These are phyloP conservation scores for Copsychus sechellarum DNA, from an alignment of 2,113 vertebrate genomes.

Conservation along the genomic window DNA sequence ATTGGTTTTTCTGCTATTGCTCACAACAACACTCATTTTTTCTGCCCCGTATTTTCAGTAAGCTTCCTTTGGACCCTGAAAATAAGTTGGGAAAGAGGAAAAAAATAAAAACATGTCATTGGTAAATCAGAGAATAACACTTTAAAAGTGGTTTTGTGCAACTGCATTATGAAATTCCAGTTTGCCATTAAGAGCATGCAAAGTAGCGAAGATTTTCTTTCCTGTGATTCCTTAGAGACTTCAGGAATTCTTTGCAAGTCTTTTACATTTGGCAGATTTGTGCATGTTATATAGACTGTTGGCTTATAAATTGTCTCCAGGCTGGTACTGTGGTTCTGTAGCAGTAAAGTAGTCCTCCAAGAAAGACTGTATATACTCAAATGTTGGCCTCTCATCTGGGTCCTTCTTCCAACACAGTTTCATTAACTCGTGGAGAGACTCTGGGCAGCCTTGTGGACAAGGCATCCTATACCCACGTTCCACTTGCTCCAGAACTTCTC, in stretches of 20 bases:
- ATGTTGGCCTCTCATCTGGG: constrained; percentile 94
- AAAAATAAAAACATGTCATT: constrained; percentile 62
- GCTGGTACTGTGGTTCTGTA: constrained; percentile 97
- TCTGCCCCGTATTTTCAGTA: constrained; percentile 17
- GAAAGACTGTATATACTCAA: constrained; percentile 96
- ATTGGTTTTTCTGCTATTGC: not conserved
- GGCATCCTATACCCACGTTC: constrained; percentile 95
- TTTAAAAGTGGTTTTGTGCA: constrained; percentile 83
- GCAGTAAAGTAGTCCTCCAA: constrained; percentile 97
- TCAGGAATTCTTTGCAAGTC: constrained; percentile 70
- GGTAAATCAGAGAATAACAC: constrained; percentile 75
- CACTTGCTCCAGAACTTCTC: constrained; percentile 94
- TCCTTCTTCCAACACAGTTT: constrained; percentile 96
- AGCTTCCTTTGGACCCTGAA: constrained; percentile 77
- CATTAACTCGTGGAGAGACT: constrained; percentile 95
- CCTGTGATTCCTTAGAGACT: constrained; percentile 67
- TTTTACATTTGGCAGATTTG: constrained; percentile 77
- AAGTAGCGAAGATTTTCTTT: constrained; percentile 72
- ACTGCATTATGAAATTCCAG: constrained; percentile 79
- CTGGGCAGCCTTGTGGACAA: constrained; percentile 92
- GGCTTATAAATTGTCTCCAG: constrained; percentile 94
- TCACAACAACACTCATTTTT: constrained; percentile 34
- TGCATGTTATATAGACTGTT: constrained; percentile 63
- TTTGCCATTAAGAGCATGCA: constrained; percentile 79
- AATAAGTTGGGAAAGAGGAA: constrained; percentile 50